Conservation (phyloP, 2,888 invertebrate genomes). For the Acleris holmiana region DNA sequence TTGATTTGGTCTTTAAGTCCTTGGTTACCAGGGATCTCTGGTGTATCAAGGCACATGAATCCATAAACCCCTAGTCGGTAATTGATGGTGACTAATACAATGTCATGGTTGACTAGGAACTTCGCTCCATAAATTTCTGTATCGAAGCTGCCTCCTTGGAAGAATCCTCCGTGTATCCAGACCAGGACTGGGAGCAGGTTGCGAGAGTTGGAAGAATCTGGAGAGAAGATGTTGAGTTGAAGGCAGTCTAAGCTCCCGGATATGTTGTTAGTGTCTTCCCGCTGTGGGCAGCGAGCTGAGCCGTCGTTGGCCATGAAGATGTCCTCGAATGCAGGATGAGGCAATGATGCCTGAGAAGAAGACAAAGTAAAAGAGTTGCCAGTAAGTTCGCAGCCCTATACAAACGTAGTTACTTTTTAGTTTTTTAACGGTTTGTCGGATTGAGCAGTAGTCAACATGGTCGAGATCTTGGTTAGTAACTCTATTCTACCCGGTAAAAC, state of each 20-base stretch:
- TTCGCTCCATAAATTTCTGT: slow-evolving; percentile 17
- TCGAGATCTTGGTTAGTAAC: no score
- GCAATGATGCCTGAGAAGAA: slow-evolving; percentile 50
- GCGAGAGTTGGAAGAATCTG: slow-evolving; percentile 24
- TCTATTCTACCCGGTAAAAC: no score
- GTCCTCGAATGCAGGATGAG: slow-evolving; percentile 49
- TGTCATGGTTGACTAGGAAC: slow-evolving; percentile 37
- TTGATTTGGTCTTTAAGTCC: slow-evolving; percentile 40
- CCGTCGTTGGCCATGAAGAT: slow-evolving; percentile 57
- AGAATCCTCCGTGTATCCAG: slow-evolving; percentile 38
- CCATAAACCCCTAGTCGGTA: slow-evolving; percentile 40
- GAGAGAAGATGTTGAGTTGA: slow-evolving; percentile 77
- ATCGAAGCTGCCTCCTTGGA: slow-evolving; percentile 17
- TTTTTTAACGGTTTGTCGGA: no score
- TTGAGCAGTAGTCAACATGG: no score
- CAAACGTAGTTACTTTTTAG: no score
- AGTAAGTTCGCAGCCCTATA: no score
- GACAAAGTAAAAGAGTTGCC: neutral
- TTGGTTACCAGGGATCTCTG: slow-evolving; percentile 52
- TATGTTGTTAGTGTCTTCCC: slow-evolving; percentile 42
- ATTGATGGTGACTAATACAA: slow-evolving; percentile 37
- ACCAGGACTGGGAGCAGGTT: slow-evolving; percentile 39
- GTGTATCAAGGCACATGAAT: slow-evolving; percentile 39
- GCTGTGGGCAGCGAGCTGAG: slow-evolving; percentile 59
- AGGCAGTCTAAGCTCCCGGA: slow-evolving; percentile 79